Base-by-base conservation (phyloP, 1,140 invertebrate genomes). In the Globodera ellingtonae region DNA sequence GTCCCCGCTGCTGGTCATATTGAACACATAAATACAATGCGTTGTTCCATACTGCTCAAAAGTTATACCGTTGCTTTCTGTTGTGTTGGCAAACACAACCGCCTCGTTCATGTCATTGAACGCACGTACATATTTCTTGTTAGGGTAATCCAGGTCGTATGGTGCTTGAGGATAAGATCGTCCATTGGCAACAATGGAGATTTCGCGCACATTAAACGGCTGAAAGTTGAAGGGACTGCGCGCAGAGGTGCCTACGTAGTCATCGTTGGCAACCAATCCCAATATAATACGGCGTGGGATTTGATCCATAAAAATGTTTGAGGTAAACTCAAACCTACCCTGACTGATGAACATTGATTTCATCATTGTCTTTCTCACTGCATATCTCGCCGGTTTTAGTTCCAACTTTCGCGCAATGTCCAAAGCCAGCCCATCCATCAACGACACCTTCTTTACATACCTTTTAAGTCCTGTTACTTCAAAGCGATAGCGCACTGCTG, bases 221-320 rank as follows among this genome's bases (percentile, higher is more conserved):
- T 80, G 13, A 59, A 80, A 80, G 18, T 78, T 80, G 46, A 79
- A 79, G 3, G 79, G 79, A 9, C 78, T 79, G 62, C 48, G 52
- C n/a, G 4, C 62, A 8, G 9, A 5, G 3, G 21, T 50, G 4
- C 76, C 78, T 0, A 80, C 75, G 35, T 80, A 79, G 13, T 24
- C 78, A 0, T 7, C 7, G 18, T 79, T 79, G 1, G 35, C n/a
- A 10, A 79, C 79, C 13, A 79, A 13, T 15, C n/a, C 78, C 9
- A 78, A 15, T 46, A 78, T 46, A 10, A 79, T 13, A 21, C 75
- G 59, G 5, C 78, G 35, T 3, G 78, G 78, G 10, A 79, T 79
- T 52, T 44, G 10, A 35, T 79, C 78, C 78, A 59, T 79, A 79
- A 79, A 79, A 50, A 79, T 4, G n/a, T 79, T 79, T 79, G 71